Percentiles rank a stretch among this genome's conserved stretches.
phyloP scores from a whole-genome alignment of 2,797 vertebrate species.

The Iguana delicatissima region DNA sequence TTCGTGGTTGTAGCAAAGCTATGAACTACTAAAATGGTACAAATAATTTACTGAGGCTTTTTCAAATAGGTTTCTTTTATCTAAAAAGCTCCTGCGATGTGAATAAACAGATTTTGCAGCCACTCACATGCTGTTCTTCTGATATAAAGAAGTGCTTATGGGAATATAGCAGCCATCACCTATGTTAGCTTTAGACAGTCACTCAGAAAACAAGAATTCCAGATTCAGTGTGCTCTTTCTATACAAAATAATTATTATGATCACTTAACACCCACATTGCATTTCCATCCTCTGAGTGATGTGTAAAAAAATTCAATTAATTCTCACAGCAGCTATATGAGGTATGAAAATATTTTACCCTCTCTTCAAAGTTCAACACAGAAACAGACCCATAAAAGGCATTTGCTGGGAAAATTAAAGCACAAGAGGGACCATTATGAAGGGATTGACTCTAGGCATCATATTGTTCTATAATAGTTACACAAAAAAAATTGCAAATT shows the following conservation, averaged over 20 bases:
- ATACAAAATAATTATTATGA: not conserved
- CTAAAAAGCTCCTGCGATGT: conserved; percentile 22
- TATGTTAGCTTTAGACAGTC: not conserved
- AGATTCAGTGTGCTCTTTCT: conserved; percentile 30
- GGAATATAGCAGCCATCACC: not conserved
- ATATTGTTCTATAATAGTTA: not conserved
- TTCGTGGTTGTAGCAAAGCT: conserved; percentile 31
- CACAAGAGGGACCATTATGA: not conserved
- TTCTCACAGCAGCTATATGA: not conserved
- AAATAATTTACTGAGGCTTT: conserved; percentile 21
- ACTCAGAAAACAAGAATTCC: conserved; percentile 30
- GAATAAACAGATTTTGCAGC: not conserved
- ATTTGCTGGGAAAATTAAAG: not conserved
- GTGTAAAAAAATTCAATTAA: conserved; percentile 6
- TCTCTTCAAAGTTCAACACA: not conserved
- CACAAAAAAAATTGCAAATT: not conserved
- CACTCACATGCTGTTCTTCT: not conserved
- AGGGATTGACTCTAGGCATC: not conserved
- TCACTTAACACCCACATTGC: not conserved
- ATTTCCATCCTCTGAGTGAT: not conserved
- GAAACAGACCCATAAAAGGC: not conserved
- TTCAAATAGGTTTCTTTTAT: conserved; percentile 31
- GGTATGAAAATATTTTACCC: not conserved
- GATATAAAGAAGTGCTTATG: not conserved
- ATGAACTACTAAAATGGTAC: conserved; percentile 45